Evolutionary conservation across 2,888 invertebrate genomes (phyloP).

Genomic region (Papilio gigon): DNA sequence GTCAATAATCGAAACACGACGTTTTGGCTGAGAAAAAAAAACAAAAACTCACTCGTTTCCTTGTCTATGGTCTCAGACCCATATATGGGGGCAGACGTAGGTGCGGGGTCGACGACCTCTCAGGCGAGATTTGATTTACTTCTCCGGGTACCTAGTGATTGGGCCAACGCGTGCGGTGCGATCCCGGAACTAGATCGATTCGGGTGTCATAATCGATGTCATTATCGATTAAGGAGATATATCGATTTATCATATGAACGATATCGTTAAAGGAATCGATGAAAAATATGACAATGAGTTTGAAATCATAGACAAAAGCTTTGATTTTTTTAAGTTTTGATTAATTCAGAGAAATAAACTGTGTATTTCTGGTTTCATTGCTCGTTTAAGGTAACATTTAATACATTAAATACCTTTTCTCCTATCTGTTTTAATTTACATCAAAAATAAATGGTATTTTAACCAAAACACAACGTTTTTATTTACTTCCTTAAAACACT

Average conservation of each 20-base stretch:
- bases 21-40: background rate
- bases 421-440: background rate
- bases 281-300: background rate
- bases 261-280: background rate
- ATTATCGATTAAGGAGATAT: background rate
- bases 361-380: background rate
- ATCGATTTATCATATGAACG: background rate
- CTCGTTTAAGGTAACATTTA: too few species aligned
- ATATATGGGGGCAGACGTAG: constrained; percentile 35
- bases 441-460: constrained; percentile 2
- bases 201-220: background rate
- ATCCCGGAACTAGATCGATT: constrained; percentile 32
- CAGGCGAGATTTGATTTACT: constrained; percentile 34
- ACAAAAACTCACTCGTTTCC: background rate
- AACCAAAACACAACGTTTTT: background rate
- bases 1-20: background rate
- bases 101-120: constrained; percentile 30
- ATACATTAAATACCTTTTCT: background rate
- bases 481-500: constrained; percentile 13
- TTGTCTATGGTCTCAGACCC: constrained; percentile 26
- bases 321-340: background rate
- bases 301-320: background rate
- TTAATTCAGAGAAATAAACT: background rate
- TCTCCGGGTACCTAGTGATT: background rate
- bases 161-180: background rate